These are phyloP conservation scores for Nephila pilipes DNA, from an alignment of 1,140 invertebrate genomes.

Conservation along the genomic window DNA sequence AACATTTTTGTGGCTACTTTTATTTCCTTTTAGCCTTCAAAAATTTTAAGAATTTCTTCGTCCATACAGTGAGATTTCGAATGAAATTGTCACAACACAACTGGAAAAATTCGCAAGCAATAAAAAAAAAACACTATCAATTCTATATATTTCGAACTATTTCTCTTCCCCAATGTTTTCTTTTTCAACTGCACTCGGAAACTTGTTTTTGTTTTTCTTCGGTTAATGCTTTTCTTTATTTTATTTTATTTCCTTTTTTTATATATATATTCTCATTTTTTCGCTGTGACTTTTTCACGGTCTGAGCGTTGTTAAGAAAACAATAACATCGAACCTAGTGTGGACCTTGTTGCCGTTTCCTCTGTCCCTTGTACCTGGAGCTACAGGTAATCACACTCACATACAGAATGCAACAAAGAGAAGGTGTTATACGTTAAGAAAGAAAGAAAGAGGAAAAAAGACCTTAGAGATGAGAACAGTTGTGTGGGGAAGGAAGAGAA, in stretches of 20 bases:
- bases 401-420: constrained; percentile 37
- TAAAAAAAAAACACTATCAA: not conserved
- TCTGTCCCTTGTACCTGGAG: constrained; percentile 21
- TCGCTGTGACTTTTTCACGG: constrained; percentile 55
- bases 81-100: not conserved
- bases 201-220: not conserved
- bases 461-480: constrained; percentile 31
- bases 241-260: not conserved
- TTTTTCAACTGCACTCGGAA: not conserved
- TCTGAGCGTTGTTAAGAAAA: constrained; percentile 64
- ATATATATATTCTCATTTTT: not conserved
- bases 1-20: no score
- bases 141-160: not conserved
- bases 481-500: not conserved
- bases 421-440: constrained; percentile 66
- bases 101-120: not conserved
- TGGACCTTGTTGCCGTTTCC: constrained; percentile 35
- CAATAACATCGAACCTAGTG: constrained; percentile 42
- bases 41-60: no score
- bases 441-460: not conserved
- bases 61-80: not conserved
- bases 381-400: constrained; percentile 69
- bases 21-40: no score
- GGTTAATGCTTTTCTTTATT: not conserved
- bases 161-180: not conserved